Evolutionary conservation across 2,888 invertebrate species (phyloP).

Genomic region (Anorthoa munda): DNA sequence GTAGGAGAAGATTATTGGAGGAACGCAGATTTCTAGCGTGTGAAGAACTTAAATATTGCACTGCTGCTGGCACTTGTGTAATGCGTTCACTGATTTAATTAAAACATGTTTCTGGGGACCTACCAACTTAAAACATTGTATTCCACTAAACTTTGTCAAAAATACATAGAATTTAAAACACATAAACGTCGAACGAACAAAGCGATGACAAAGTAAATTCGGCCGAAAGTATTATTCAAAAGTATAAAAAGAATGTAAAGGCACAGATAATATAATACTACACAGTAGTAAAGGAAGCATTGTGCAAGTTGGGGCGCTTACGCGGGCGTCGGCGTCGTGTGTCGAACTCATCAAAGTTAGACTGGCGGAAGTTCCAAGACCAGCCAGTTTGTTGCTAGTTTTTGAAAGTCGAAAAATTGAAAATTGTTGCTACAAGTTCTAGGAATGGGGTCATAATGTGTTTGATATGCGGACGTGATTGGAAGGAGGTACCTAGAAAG

Average conservation of each 20-base stretch:
- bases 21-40: no score
- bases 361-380: constrained; percentile 67
- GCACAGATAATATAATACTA: no score
- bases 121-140: neutral
- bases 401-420: constrained; percentile 76
- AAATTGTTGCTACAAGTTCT: constrained; percentile 68
- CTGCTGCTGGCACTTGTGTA: no score
- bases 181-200: constrained; percentile 63
- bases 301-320: constrained; percentile 78
- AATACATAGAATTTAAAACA: constrained; percentile 51
- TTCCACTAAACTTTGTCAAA: constrained; percentile 15
- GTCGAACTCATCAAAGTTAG: constrained; percentile 87
- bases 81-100: neutral
- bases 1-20: no score
- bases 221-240: constrained; percentile 74
- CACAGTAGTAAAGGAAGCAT: constrained; percentile 77
- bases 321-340: constrained; percentile 69
- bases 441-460: constrained; percentile 36
- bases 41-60: no score
- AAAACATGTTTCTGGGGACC: neutral
- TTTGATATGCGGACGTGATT: constrained; percentile 20
- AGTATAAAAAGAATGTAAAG: constrained; percentile 70
- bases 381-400: constrained; percentile 70
- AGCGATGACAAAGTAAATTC: constrained; percentile 73
- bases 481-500: neutral